phyloP scores from a whole-genome alignment of 2,113 vertebrate species.

The Cololabis saira region DNA sequence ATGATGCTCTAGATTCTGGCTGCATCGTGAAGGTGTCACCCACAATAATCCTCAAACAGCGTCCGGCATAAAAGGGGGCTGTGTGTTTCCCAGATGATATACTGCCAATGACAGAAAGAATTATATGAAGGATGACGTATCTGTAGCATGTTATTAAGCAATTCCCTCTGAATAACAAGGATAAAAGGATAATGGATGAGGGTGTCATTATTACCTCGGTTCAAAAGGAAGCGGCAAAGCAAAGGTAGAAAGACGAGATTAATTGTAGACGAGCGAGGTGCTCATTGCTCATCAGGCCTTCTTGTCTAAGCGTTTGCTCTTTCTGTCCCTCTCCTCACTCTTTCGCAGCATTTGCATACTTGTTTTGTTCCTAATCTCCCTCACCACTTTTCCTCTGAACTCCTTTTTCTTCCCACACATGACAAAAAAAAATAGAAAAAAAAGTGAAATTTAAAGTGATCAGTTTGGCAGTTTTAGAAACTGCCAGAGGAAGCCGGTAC shows the following conservation, averaged over 20 bases:
- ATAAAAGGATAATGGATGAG: slow-evolving; percentile 99
- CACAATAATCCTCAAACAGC: slow-evolving; percentile 95
- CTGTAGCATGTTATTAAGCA: slow-evolving; percentile 98
- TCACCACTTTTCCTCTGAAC: slow-evolving; percentile 66
- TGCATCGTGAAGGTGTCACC: slow-evolving; percentile 94
- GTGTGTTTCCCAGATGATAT: slow-evolving; percentile 95
- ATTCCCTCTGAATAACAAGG: slow-evolving; percentile 94
- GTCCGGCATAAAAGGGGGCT: slow-evolving; percentile 84
- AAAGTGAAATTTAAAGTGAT: slow-evolving; percentile 71
- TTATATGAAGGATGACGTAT: slow-evolving; percentile 95
- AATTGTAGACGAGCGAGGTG: slow-evolving; percentile 93
- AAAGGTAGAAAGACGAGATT: slow-evolving; percentile 98
- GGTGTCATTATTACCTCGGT: slow-evolving; percentile 93
- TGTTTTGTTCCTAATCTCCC: slow-evolving; percentile 70
- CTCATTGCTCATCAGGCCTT: slow-evolving; percentile 96
- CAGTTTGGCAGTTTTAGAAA: slow-evolving; percentile 64
- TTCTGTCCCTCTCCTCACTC: slow-evolving; percentile 59
- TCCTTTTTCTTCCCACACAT: slow-evolving; percentile 75
- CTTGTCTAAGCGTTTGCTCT: slow-evolving; percentile 74
- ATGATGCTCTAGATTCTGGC: slow-evolving; percentile 91
- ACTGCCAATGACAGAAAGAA: slow-evolving; percentile 96
- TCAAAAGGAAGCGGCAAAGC: slow-evolving; percentile 89
- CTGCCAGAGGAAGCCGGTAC: slow-evolving; percentile 68
- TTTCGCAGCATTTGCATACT: slow-evolving; percentile 65
- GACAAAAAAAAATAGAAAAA: slow-evolving; percentile 35